Evolutionary conservation across 2,113 vertebrate species (phyloP), one percentile per base, ranked within the genome.

Genomic region (Porphyrio hochstetteri): DNA sequence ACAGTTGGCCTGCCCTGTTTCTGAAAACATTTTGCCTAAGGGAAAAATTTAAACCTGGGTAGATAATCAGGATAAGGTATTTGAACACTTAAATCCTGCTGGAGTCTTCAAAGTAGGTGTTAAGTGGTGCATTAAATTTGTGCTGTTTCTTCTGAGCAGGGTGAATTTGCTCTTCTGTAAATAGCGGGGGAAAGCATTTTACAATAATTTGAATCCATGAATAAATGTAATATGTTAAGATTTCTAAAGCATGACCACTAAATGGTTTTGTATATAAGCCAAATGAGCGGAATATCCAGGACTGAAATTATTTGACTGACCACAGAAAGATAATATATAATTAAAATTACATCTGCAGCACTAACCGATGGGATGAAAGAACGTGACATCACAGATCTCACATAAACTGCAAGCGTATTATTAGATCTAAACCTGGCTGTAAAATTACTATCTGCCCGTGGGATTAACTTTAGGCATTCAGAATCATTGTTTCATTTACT

Each of bases 371-470:
- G 63, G 40, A 84, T 61, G 81, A 79, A 88, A 93, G 20, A 96
- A 95, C 82, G 83, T 94, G 88, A 95, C 94, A 91, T 97, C 92
- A 95, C 74, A 53, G 70, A 89, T 92, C 93, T 96, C 88, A 87
- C 77, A 78, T 70, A 85, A 92, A 10, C 60, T 92, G 88, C 80
- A 97, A 96, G 90, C 15, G 1, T 94, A 60, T 96, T 92, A 97
- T 96, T 96, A 97, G 86, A 95, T 93, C 95, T 91, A 97, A 97
- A 96, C 93, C 94, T 93, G 83, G 90, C 88, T 92, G 81, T 91
- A 94, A 97, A 97, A 96, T 93, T 93, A 91, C 93, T 92, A 82
- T 97, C 93, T 96, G 92, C 88, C 83, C 87, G 60, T 87, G 83
- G 88, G 93, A 95, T 94, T 96, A 95, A 92, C 88, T 85, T 96